A percentile compares a stretch with the other conserved stretches of the same genome.
These are phyloP conservation scores for Nowickia ferox DNA, from an alignment of 2,888 invertebrate genomes.

Conservation along the genomic window DNA sequence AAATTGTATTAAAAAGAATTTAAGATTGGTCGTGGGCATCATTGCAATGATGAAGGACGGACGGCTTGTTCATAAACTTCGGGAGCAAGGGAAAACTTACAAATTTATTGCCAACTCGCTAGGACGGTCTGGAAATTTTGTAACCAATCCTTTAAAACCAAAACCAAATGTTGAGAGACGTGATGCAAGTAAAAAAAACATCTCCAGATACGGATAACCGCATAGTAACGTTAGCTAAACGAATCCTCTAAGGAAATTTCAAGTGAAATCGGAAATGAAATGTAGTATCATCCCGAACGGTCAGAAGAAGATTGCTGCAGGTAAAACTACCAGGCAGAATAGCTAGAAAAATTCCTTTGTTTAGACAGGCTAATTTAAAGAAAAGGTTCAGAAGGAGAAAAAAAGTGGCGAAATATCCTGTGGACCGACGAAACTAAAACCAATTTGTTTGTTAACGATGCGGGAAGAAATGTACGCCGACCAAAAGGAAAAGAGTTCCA, in stretches of 20 bases:
- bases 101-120: neutral
- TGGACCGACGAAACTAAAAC: no score
- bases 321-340: neutral
- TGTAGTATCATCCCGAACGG: neutral
- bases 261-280: no score
- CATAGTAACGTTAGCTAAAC: slow-evolving; percentile 10
- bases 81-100: no score
- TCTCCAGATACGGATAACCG: slow-evolving; percentile 1
- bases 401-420: neutral
- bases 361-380: slow-evolving; percentile 12
- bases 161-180: neutral
- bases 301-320: neutral
- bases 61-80: no score
- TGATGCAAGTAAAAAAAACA: slow-evolving; percentile 1
- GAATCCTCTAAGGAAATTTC: no score
- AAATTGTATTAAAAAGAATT: no score
- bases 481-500: slow-evolving; percentile 21
- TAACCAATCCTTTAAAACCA: slow-evolving; percentile 2
- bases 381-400: neutral
- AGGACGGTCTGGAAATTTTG: neutral
- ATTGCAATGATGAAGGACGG: no score
- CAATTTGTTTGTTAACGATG: neutral
- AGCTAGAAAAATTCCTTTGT: slow-evolving; percentile 10
- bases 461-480: slow-evolving; percentile 17
- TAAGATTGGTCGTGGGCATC: no score